Percentiles rank a stretch among this genome's conserved stretches.
phyloP scores from a whole-genome alignment of 2,797 vertebrate genomes.

The Notolepis coatsorum region DNA sequence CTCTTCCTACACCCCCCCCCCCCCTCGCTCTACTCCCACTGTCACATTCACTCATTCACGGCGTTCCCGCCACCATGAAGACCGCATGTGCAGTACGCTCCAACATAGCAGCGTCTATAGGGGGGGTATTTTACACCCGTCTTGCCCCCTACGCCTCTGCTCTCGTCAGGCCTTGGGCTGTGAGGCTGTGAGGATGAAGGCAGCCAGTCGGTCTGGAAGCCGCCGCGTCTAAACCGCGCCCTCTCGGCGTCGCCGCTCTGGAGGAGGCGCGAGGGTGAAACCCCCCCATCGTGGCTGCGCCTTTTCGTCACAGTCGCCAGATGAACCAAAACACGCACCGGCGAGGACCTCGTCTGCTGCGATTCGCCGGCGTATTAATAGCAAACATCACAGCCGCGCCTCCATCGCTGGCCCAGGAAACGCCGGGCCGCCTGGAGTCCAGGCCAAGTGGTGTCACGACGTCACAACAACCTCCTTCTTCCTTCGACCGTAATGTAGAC shows the following conservation, averaged over 20 bases:
- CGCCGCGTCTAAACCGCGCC: conserved; percentile 19
- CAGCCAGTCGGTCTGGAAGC: conserved; percentile 34
- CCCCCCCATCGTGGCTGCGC: conserved; percentile 29
- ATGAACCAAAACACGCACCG: conserved; percentile 40
- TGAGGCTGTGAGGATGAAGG: too few species aligned
- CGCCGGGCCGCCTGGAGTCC: too few species aligned
- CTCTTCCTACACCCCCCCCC: conserved; percentile 31
- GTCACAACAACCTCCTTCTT: too few species aligned
- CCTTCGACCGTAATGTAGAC: too few species aligned
- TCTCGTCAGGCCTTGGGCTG: conserved; percentile 40
- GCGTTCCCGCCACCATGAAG: conserved; percentile 46
- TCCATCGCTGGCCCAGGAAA: too few species aligned
- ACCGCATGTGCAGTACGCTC: conserved; percentile 47
- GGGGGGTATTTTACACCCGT: conserved; percentile 37
- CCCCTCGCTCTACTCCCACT: conserved; percentile 29
- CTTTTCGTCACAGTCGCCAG: conserved; percentile 40
- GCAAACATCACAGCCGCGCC: too few species aligned
- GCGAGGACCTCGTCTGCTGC: conserved; percentile 15
- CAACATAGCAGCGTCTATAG: conserved; percentile 28
- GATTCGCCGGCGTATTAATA: conserved; percentile 21
- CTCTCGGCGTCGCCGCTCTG: conserved; percentile 22
- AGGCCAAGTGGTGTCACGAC: too few species aligned
- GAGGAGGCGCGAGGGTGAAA: conserved; percentile 39
- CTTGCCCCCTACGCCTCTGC: conserved; percentile 37
- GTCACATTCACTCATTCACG: conserved; percentile 66